A percentile compares a stretch with the other conserved stretches of the same genome.
Conservation (phyloP, 35 echinoderm and acorn worm genomes). For the Apostichopus parvimensis region DNA sequence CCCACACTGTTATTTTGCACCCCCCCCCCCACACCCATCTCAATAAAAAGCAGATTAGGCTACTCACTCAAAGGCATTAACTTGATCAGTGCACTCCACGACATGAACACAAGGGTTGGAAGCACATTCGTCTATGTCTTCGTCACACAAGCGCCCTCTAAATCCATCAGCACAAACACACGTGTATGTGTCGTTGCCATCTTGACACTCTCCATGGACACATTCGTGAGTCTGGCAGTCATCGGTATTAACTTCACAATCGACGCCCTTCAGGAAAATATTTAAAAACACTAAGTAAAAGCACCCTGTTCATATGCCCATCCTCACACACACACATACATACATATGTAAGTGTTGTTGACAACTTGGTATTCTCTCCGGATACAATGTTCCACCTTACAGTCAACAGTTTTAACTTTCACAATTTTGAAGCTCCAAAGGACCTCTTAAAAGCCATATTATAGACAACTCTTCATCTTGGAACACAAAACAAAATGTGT, state of each 20-base stretch:
- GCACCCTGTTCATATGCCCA: neutral
- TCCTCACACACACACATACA: neutral
- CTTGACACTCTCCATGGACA: neutral
- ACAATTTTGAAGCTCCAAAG: no score
- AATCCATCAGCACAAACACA: conserved; percentile 44
- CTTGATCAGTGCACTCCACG: conserved; percentile 1
- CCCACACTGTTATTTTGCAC: no score
- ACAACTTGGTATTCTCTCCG: neutral
- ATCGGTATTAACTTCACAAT: neutral
- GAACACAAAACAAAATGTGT: no score
- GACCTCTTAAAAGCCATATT: no score
- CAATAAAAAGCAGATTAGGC: no score
- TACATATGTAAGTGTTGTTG: neutral
- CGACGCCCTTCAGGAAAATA: neutral
- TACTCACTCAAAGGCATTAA: neutral
- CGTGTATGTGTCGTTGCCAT: neutral
- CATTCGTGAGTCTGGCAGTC: neutral
- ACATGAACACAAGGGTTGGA: neutral
- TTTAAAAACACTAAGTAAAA: neutral
- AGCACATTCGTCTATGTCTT: neutral
- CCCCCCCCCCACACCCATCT: no score
- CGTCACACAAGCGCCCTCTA: neutral
- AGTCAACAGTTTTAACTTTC: neutral
- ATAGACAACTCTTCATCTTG: no score
- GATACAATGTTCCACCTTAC: neutral